A percentile compares a stretch with the other conserved stretches of the same genome.
These are phyloP conservation scores for Parascotia fuliginaria DNA, from an alignment of 2,888 invertebrate genomes.

Conservation along the genomic window DNA sequence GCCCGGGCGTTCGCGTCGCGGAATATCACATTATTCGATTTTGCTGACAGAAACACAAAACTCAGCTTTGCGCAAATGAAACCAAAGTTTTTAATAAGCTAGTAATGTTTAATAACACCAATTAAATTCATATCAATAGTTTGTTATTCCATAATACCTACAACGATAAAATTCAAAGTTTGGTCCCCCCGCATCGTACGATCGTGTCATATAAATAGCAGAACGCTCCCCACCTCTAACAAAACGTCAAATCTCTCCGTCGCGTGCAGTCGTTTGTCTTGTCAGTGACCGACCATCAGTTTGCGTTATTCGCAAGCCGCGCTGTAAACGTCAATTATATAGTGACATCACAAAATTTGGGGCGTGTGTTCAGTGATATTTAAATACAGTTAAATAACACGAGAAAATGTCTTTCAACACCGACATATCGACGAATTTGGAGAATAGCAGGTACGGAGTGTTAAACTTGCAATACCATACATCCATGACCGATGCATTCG, in stretches of 20 bases:
- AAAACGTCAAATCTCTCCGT: slow-evolving; percentile 76
- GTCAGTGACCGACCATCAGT: slow-evolving; percentile 52
- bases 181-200: slow-evolving; percentile 80
- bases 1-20: slow-evolving; percentile 50
- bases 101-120: slow-evolving; percentile 41
- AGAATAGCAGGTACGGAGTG: slow-evolving; percentile 83
- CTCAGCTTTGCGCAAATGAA: slow-evolving; percentile 36
- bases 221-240: slow-evolving; percentile 74
- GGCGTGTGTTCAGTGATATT: slow-evolving; percentile 84
- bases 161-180: slow-evolving; percentile 67
- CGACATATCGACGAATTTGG: slow-evolving; percentile 80
- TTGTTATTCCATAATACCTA: slow-evolving; percentile 46
- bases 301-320: slow-evolving; percentile 71
- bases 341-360: slow-evolving; percentile 69
- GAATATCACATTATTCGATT: slow-evolving; percentile 39
- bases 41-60: slow-evolving; percentile 55
- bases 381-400: slow-evolving; percentile 77
- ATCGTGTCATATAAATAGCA: slow-evolving; percentile 80
- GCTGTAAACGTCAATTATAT: slow-evolving; percentile 67
- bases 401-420: slow-evolving; percentile 83
- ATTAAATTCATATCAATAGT: slow-evolving; percentile 51
- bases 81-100: slow-evolving; percentile 29
- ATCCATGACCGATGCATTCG: slow-evolving; percentile 45
- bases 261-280: slow-evolving; percentile 63
- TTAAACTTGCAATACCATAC: slow-evolving; percentile 43